Conservation (phyloP, 2,888 invertebrate genomes). For the Linnaemya vulpina region DNA sequence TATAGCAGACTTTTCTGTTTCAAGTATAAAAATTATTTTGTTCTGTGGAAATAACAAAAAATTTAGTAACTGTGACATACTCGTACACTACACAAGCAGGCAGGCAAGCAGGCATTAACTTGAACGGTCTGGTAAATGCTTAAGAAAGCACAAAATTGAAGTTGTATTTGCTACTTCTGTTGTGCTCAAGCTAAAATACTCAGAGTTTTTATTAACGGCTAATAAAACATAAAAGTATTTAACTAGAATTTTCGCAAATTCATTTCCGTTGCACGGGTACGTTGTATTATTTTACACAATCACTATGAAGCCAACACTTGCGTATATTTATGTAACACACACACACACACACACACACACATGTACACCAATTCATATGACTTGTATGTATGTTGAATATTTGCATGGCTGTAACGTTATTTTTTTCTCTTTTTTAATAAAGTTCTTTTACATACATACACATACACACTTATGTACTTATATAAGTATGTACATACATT, state of each 20-base stretch:
- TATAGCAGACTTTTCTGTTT: too few species aligned
- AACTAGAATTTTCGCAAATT: slow-evolving; percentile 65
- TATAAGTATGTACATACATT: not conserved
- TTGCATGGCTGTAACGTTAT: too few species aligned
- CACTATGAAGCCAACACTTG: slow-evolving; percentile 2
- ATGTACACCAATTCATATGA: too few species aligned
- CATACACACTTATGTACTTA: too few species aligned
- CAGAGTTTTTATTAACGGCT: slow-evolving; percentile 58
- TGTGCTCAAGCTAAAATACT: slow-evolving; percentile 25
- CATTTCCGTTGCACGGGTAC: slow-evolving; percentile 59
- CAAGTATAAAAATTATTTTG: not conserved
- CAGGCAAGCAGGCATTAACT: slow-evolving; percentile 3
- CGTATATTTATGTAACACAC: too few species aligned
- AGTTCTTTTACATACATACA: too few species aligned
- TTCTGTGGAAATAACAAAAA: not conserved
- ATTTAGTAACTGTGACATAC: slow-evolving; percentile 27
- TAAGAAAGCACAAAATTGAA: not conserved
- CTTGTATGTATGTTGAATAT: too few species aligned
- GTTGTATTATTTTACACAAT: slow-evolving; percentile 52
- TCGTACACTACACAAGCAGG: slow-evolving; percentile 17
- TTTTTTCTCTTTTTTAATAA: too few species aligned
- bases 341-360: not conserved
- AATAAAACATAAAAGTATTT: slow-evolving; percentile 52
- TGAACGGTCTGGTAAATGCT: slow-evolving; percentile 26
- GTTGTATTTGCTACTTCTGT: not conserved